phyloP scores from a whole-genome alignment of 2,113 vertebrate species.

The Crotalus horridus region DNA sequence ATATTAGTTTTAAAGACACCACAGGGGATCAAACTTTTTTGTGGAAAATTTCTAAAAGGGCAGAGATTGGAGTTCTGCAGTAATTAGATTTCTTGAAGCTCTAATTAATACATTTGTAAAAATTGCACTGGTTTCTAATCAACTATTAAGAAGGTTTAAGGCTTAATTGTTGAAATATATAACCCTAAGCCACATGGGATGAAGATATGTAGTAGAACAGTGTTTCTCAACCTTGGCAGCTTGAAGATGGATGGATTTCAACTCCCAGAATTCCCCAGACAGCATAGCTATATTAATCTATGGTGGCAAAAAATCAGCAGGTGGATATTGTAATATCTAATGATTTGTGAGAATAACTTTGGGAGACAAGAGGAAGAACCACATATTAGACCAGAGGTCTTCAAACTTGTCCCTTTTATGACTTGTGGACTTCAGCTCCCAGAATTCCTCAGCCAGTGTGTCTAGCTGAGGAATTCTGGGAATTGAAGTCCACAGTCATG shows the following conservation, averaged over 20 bases:
- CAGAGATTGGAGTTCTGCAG: not conserved
- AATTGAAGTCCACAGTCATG: too few relatives aligned
- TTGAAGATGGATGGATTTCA: not conserved
- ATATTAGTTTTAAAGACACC: not conserved
- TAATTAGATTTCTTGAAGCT: not conserved
- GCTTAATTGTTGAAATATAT: not conserved
- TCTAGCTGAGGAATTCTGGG: too few relatives aligned
- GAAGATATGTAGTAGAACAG: not conserved
- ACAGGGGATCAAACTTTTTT: not conserved
- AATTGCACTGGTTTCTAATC: not conserved
- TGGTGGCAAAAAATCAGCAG: not conserved
- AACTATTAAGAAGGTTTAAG: not conserved
- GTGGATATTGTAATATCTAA: not conserved
- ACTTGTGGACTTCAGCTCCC: too few relatives aligned
- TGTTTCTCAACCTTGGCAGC: not conserved
- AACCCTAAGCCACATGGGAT: not conserved
- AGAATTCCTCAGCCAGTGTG: too few relatives aligned
- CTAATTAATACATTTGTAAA: not conserved
- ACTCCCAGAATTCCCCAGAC: not conserved
- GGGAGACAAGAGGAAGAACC: not conserved
- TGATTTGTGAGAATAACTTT: not conserved
- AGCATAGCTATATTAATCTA: not conserved
- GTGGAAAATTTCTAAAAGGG: not conserved
- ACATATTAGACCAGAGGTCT: not conserved
- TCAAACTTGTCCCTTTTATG: too few relatives aligned